These are phyloP conservation scores for Cataglyphis hispanica DNA, from an alignment of 1,140 invertebrate species.

Conservation along the genomic window DNA sequence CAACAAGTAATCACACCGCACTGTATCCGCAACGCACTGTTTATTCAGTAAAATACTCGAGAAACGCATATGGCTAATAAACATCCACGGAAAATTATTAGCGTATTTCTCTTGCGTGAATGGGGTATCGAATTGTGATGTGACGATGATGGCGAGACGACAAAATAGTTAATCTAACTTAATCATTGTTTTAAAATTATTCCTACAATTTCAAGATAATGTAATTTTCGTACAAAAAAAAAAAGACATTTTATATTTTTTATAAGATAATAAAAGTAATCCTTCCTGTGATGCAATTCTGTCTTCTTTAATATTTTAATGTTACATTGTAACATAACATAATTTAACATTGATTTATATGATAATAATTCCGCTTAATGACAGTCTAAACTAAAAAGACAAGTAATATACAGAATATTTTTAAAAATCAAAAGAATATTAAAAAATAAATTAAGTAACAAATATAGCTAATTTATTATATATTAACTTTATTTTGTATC, in stretches of 20 bases:
- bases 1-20: constrained; percentile 40
- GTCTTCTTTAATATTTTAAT: background rate
- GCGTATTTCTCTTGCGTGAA: background rate
- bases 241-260: background rate
- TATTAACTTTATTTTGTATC: too few relatives aligned
- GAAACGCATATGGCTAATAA: constrained; percentile 39
- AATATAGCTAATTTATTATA: background rate
- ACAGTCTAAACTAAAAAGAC: background rate
- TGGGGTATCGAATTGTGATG: constrained; percentile 47
- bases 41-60: constrained; percentile 39
- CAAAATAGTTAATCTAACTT: constrained; percentile 45
- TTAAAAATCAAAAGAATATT: too few relatives aligned
- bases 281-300: background rate
- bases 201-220: constrained; percentile 20
- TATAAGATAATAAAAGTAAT: constrained; percentile 21
- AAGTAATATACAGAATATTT: background rate
- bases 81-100: constrained; percentile 51
- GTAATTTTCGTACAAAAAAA: constrained; percentile 53
- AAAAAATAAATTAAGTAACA: too few relatives aligned
- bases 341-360: background rate
- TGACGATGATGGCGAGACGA: constrained; percentile 49
- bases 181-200: constrained; percentile 21
- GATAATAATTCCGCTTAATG: background rate
- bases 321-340: too few relatives aligned
- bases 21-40: constrained; percentile 10